A percentile compares a stretch with the other conserved stretches of the same genome.
phyloP scores from a whole-genome alignment of 2,888 invertebrate species.

The Philopedon plagiatum region DNA sequence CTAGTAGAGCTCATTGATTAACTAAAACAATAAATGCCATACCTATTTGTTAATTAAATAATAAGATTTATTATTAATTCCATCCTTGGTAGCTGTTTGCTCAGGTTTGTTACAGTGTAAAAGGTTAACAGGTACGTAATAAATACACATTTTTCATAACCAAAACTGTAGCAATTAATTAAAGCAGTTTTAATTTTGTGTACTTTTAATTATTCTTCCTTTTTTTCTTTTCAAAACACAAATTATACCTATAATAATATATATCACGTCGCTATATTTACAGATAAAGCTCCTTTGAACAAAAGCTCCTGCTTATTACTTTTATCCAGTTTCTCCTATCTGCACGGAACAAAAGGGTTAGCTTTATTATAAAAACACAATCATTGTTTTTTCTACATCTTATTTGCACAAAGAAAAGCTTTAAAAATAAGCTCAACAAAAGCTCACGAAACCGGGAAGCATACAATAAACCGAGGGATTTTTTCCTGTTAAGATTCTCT shows the following conservation, averaged over 20 bases:
- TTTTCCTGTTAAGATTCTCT: constrained; percentile 20
- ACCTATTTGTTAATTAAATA: too few relatives aligned
- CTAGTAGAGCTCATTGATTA: too few relatives aligned
- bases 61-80: too few relatives aligned
- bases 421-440: constrained; percentile 35
- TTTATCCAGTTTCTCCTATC: constrained; percentile 31
- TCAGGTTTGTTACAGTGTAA: too few relatives aligned
- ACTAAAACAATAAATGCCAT: too few relatives aligned
- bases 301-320: constrained; percentile 37
- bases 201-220: background rate
- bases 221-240: background rate
- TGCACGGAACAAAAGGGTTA: constrained; percentile 30
- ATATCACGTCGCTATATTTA: constrained; percentile 10
- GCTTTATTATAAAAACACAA: constrained; percentile 40
- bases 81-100: too few relatives aligned
- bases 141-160: too few relatives aligned
- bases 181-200: background rate
- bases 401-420: constrained; percentile 35
- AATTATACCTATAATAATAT: constrained; percentile 7
- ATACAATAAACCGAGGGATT: constrained; percentile 17
- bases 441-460: constrained; percentile 24
- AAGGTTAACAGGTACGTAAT: too few relatives aligned
- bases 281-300: constrained; percentile 29
- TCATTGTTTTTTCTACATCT: constrained; percentile 41
- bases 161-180: background rate